A percentile compares a stretch with the other conserved stretches of the same genome.
phyloP scores from a whole-genome alignment of 1,140 invertebrate genomes.

The Dendrolimus kikuchii region DNA sequence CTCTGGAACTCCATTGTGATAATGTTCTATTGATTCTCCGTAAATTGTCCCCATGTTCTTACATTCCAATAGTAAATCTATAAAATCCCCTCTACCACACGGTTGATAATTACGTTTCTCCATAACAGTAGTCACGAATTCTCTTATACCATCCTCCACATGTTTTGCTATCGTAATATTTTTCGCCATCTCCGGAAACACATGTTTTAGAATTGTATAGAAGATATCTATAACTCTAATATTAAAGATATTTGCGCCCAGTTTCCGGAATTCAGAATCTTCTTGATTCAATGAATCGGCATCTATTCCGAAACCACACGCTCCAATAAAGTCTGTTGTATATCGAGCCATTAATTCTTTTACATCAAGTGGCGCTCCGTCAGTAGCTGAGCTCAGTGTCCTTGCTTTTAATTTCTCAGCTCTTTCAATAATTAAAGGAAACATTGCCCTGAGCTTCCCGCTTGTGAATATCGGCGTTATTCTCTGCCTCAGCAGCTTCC shows the following conservation, averaged over 20 bases:
- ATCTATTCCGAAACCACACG: constrained; percentile 49
- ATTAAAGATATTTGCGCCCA: constrained; percentile 12
- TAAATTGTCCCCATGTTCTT: constrained; percentile 44
- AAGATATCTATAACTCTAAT: constrained; percentile 11
- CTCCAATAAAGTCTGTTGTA: too few species aligned
- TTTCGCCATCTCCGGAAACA: constrained; percentile 27
- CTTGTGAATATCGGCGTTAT: constrained; percentile 74
- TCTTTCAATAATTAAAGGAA: too few species aligned
- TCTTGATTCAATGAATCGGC: too few species aligned
- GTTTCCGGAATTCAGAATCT: too few species aligned
- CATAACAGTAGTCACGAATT: constrained; percentile 20
- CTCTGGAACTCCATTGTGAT: constrained; percentile 31
- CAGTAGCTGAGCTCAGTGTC: too few species aligned
- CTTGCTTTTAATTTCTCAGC: too few species aligned
- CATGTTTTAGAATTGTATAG: constrained; percentile 18
- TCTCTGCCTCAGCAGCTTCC: constrained; percentile 71
- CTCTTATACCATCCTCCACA: constrained; percentile 18
- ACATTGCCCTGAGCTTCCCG: too few species aligned
- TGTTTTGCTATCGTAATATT: constrained; percentile 13
- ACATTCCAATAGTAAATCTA: constrained; percentile 71
- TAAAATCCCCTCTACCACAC: constrained; percentile 65
- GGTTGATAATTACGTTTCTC: constrained; percentile 23
- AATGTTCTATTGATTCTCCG: constrained; percentile 48
- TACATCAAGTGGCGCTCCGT: too few species aligned
- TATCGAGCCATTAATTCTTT: too few species aligned